Base-by-base conservation (phyloP, 2,797 vertebrate genomes). In the Todus mexicanus region DNA sequence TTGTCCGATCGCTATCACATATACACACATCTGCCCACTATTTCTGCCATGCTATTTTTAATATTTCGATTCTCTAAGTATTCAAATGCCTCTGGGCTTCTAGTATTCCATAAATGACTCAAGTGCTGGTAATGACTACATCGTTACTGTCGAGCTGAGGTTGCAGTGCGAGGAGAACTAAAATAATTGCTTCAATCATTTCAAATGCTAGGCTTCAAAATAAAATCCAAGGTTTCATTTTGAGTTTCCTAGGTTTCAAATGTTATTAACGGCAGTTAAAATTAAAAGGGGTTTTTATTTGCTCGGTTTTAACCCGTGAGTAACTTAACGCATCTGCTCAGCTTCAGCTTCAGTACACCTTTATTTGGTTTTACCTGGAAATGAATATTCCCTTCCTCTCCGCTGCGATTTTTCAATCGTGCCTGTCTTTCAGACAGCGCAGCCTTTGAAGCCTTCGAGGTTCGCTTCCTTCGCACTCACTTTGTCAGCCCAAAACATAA, bases 31-130 rank as follows among this genome's bases (percentile, higher is more conserved):
- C 73, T 94, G 69, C 79, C 79, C 23, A n/a, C 50, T 83, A 23
- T 45, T 96, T 89, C 70, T 89, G 31, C 61, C 27, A 26, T 84
- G 43, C 61, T 92, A 57, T 89, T 96, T 95, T 87, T 92, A 92
- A 87, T 95, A 76, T 78, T 92, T 87, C 81, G 89, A 72, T 85
- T 87, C 59, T 96, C 75, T 53, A 70, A 87, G 87, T 91, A 68
- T 93, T 95, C 81, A 81, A 89, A 92, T 94, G 87, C 90, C 89
- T 95, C 66, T 95, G 82, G 93, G 89, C 66, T 96, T 89, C 72
- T 63, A 81, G 89, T 82, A 68, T 35, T 81, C 87, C 87, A 42
- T 91, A 91, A 95, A 92, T 91, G 61, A 84, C 79, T 92, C 29
- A 33, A 91, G 72, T 86, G 73, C 60, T 92, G 51, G 79, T 93